Conservation (phyloP, 2,888 invertebrate genomes). For the Anthophora plumipes region DNA sequence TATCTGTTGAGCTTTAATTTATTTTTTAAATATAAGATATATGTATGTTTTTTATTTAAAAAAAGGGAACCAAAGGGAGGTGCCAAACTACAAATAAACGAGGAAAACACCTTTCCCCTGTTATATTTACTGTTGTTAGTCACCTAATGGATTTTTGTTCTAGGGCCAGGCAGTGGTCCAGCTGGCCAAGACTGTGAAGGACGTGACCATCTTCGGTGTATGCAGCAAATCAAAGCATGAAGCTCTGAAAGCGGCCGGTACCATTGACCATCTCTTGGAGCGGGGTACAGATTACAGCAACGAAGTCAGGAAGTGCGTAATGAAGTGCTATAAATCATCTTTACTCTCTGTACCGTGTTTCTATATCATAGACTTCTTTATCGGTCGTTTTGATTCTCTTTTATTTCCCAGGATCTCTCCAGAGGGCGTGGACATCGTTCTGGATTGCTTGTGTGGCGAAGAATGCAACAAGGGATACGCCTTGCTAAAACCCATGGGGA, state of each 20-base stretch:
- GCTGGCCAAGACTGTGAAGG: slow-evolving; percentile 91
- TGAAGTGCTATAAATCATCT: not conserved
- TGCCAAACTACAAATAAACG: no score
- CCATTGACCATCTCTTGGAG: slow-evolving; percentile 92
- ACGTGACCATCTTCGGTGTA: slow-evolving; percentile 93
- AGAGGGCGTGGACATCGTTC: slow-evolving; percentile 93
- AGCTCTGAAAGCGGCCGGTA: slow-evolving; percentile 89
- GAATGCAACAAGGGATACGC: slow-evolving; percentile 94
- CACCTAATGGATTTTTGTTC: slow-evolving; percentile 64
- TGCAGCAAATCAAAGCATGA: slow-evolving; percentile 95
- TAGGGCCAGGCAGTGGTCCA: slow-evolving; percentile 95
- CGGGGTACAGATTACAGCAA: slow-evolving; percentile 92
- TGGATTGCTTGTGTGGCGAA: slow-evolving; percentile 95
- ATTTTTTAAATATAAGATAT: no score
- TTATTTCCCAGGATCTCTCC: slow-evolving; percentile 87
- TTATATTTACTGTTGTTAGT: not conserved
- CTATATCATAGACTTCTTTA: slow-evolving; percentile 3
- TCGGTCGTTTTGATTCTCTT: slow-evolving; percentile 9
- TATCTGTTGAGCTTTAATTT: no score
- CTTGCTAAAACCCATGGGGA: slow-evolving; percentile 94
- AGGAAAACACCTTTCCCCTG: no score
- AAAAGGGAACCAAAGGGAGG: no score
- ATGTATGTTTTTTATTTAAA: no score
- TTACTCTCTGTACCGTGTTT: not conserved
- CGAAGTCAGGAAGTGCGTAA: slow-evolving; percentile 93